Conservation (phyloP, 2,888 invertebrate species). For the Andrena haemorrhoa region DNA sequence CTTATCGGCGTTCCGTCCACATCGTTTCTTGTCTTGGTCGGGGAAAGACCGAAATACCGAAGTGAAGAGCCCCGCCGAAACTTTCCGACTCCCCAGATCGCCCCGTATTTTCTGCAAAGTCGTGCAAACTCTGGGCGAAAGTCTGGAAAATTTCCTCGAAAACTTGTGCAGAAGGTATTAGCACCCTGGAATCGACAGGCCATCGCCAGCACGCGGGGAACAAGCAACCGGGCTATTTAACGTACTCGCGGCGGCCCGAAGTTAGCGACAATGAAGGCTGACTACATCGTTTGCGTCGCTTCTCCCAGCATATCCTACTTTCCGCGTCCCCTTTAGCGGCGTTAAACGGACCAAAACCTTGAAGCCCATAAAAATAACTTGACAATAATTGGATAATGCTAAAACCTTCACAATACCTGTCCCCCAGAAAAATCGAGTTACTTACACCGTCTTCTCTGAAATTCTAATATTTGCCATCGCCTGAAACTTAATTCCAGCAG, state of each 20-base stretch:
- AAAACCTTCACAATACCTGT: not conserved
- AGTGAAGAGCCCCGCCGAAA: slow-evolving; percentile 51
- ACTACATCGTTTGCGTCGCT: not conserved
- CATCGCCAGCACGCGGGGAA: slow-evolving; percentile 19
- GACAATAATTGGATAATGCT: not conserved
- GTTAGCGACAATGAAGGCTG: slow-evolving; percentile 25
- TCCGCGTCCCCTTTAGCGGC: not conserved
- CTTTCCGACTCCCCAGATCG: slow-evolving; percentile 62
- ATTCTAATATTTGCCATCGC: too few relatives aligned
- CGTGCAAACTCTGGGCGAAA: slow-evolving; percentile 58
- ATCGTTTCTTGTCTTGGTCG: slow-evolving; percentile 34
- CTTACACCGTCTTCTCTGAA: too few relatives aligned
- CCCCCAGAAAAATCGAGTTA: too few relatives aligned
- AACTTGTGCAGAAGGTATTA: slow-evolving; percentile 58
- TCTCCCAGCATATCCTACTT: not conserved
- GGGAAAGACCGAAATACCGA: slow-evolving; percentile 35
- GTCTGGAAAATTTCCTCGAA: slow-evolving; percentile 63
- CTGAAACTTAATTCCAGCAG: too few relatives aligned
- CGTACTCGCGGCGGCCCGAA: slow-evolving; percentile 13
- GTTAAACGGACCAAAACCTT: not conserved
- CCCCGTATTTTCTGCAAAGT: slow-evolving; percentile 52
- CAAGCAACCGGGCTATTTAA: slow-evolving; percentile 38
- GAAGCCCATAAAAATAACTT: not conserved
- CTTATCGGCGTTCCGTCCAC: slow-evolving; percentile 45
- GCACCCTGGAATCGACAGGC: slow-evolving; percentile 47